Conservation (phyloP, 2,888 invertebrate species). For the Malthinus flaveolus region DNA sequence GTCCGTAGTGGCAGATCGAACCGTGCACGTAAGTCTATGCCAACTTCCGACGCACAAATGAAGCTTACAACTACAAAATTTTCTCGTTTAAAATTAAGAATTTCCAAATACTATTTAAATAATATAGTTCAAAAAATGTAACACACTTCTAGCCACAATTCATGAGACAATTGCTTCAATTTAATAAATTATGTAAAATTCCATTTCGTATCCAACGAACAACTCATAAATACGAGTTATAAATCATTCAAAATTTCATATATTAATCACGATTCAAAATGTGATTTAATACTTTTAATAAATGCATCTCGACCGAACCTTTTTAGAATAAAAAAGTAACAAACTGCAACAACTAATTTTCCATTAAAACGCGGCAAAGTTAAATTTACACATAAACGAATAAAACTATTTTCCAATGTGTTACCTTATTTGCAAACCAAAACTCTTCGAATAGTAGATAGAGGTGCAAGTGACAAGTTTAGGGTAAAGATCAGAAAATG, state of each 20-base stretch:
- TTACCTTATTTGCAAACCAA: too few relatives aligned
- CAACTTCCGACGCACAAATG: too few relatives aligned
- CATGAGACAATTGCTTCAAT: conserved; percentile 10
- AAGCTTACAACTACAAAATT: too few relatives aligned
- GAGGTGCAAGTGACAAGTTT: conserved; percentile 15
- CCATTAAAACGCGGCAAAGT: too few relatives aligned
- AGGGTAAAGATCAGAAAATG: conserved; percentile 18
- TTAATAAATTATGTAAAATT: conserved; percentile 22
- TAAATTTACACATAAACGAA: too few relatives aligned
- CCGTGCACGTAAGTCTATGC: too few relatives aligned
- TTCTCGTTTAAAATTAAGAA: too few relatives aligned
- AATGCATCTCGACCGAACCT: too few relatives aligned
- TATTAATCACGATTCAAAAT: conserved; percentile 19
- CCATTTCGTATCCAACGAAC: conserved; percentile 16
- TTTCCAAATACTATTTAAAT: background rate
- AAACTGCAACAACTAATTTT: too few relatives aligned
- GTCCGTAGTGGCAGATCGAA: too few relatives aligned
- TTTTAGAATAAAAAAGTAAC: too few relatives aligned
- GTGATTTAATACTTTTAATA: conserved; percentile 7
- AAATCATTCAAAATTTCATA: conserved; percentile 19
- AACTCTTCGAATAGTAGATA: background rate
- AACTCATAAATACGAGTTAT: conserved; percentile 11
- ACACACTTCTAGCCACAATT: conserved; percentile 3
- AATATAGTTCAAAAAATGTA: background rate
- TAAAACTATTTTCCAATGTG: too few relatives aligned